Conservation (phyloP, 37 sponge, comb jelly and placozoan species). For the Halisarca cf. caerulea region DNA sequence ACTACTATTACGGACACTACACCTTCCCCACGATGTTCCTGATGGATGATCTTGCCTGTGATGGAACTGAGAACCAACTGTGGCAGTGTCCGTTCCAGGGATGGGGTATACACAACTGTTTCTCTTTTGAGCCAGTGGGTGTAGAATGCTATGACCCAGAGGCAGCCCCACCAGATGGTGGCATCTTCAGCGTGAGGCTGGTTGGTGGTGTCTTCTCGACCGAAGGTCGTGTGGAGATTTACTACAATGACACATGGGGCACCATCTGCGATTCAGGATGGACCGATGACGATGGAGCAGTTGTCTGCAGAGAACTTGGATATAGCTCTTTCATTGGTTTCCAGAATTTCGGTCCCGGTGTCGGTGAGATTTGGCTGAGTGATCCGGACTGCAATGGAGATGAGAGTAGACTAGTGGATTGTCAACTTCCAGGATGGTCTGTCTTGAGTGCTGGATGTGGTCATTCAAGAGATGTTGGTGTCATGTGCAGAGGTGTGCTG, state of each 20-base stretch:
- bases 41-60: constrained; percentile 39
- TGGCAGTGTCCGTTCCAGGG: constrained; percentile 35
- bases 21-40: not conserved
- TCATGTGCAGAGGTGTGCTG: constrained; percentile 3
- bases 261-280: constrained; percentile 25
- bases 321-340: not conserved
- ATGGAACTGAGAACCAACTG: constrained; percentile 17
- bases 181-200: constrained; percentile 13
- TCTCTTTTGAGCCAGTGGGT: constrained; percentile 15
- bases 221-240: constrained; percentile 25
- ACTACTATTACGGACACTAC: constrained; percentile 11
- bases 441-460: not conserved
- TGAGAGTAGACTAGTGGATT: constrained; percentile 17
- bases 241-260: constrained; percentile 16
- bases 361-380: constrained; percentile 34
- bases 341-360: not conserved
- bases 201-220: constrained; percentile 6
- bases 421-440: constrained; percentile 22
- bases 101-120: constrained; percentile 15
- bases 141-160: constrained; percentile 20
- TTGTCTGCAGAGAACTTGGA: constrained; percentile 21
- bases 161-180: not conserved
- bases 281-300: not conserved
- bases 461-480: constrained; percentile 30
- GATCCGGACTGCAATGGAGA: constrained; percentile 31